Evolutionary conservation across 2,888 invertebrate genomes (phyloP), one percentile per base, ranked within the genome.

Genomic region (Hedychridium roseum): DNA sequence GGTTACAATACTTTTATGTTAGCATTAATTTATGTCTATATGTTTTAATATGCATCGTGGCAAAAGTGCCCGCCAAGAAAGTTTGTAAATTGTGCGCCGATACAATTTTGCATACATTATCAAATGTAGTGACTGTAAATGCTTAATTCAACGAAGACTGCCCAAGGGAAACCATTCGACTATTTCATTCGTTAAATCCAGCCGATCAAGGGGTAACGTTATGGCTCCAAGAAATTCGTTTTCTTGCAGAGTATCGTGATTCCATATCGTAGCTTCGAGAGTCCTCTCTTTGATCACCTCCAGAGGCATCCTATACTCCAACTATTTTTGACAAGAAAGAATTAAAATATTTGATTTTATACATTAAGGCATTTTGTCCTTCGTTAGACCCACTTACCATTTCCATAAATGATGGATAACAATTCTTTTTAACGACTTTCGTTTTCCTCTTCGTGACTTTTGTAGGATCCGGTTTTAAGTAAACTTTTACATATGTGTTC

Each of bases 371-470:
- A n/a, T n/a, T n/a, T n/a, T n/a, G n/a, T n/a, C n/a, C n/a, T n/a
- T n/a, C n/a, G n/a, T n/a, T n/a, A n/a, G n/a, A n/a, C n/a, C n/a
- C n/a, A n/a, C n/a, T 81, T 80, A 93, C 92, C 91, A 94, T 94
- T 84, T 97, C 95, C 93, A 98, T 97, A 80, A 96, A 98, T 12
- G 96, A 95, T 0, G 98, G 98, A 79, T 97, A 94, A 69, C 93
- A 92, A 73, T 92, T 94, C 61, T 91, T 90, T 67, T 90, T 90
- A 1, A 96, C 88, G 1, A 96, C 92, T 80, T 94, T 92, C 0
- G 98, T 98, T 81, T 99, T 99, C 40, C 95, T 84, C 80, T 99
- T 99, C 11, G 97, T 97, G 60, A 86, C 88, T 80, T 97, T 97
- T 44, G 88, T 87, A 15, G 89, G 88, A 79, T 98, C 97, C 5